Percentiles rank a stretch among this genome's conserved stretches.
Evolutionary conservation across 2,888 invertebrate species (phyloP).

Genomic region (Branchinecta sandiegonensis): DNA sequence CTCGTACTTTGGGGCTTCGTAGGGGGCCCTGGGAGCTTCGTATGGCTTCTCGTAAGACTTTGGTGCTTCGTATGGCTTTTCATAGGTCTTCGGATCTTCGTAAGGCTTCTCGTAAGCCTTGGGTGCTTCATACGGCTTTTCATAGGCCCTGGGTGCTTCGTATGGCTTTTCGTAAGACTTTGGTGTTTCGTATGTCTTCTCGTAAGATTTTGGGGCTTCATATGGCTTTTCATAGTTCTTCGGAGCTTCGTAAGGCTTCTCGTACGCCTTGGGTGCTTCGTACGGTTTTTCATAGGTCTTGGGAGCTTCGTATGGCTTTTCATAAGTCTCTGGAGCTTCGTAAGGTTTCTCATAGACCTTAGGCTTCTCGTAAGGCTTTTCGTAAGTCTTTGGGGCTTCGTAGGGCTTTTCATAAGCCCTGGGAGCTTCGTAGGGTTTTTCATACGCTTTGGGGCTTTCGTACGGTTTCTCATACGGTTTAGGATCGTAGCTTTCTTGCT

Average conservation of each 20-base stretch:
- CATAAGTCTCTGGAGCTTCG: neutral
- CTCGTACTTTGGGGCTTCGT: neutral
- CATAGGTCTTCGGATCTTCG: neutral
- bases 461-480: too few relatives aligned
- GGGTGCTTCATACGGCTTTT: too few relatives aligned
- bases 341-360: neutral
- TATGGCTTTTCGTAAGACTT: neutral
- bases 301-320: neutral
- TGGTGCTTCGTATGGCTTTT: neutral
- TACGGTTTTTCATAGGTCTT: neutral
- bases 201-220: neutral
- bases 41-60: conserved; percentile 13
- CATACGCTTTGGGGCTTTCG: neutral
- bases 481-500: too few relatives aligned
- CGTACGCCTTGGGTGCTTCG: neutral
- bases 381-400: neutral
- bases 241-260: neutral
- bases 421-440: neutral
- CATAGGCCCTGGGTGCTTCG: too few relatives aligned
- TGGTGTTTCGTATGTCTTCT: neutral
- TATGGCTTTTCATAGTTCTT: too few relatives aligned
- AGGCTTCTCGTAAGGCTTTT: neutral
- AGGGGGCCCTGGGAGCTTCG: neutral
- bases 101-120: neutral
- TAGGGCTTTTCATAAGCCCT: neutral